A percentile compares a stretch with the other conserved stretches of the same genome.
Evolutionary conservation across 2,797 vertebrate species (phyloP).

Genomic region (Gallinago nigripennis): DNA sequence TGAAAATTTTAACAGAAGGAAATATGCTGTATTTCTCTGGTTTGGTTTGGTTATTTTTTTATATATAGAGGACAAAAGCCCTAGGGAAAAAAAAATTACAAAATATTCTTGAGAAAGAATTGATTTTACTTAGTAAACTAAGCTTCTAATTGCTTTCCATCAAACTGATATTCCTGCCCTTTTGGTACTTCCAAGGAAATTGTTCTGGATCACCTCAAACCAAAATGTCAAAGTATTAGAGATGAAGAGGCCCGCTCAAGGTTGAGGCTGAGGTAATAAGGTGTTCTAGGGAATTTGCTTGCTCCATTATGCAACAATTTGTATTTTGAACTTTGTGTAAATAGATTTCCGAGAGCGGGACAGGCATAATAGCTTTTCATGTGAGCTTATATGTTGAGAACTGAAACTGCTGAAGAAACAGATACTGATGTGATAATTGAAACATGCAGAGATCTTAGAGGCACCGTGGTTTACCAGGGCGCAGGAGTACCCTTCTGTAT

Average conservation of each 20-base stretch:
- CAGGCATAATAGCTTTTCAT: not conserved
- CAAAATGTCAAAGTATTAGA: not conserved
- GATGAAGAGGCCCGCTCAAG: not conserved
- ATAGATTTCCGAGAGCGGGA: not conserved
- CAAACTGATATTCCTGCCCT: not conserved
- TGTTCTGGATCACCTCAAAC: not conserved
- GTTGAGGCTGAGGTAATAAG: not conserved
- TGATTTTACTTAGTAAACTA: no score
- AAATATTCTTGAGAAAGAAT: not conserved
- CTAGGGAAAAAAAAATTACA: not conserved
- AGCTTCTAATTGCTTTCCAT: not conserved
- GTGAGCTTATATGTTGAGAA: not conserved
- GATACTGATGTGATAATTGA: not conserved
- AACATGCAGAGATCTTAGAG: not conserved
- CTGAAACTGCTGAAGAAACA: not conserved
- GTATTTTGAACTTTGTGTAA: not conserved
- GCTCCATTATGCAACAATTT: not conserved
- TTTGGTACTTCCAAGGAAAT: not conserved
- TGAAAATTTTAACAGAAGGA: not conserved
- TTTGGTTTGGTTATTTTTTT: not conserved
- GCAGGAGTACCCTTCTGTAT: not conserved
- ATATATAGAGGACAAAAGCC: not conserved
- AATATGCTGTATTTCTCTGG: not conserved
- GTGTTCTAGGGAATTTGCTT: not conserved
- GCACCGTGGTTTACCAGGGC: not conserved